Evolutionary conservation across 2,888 invertebrate genomes (phyloP).

Genomic region (Drosophila macrothrix): DNA sequence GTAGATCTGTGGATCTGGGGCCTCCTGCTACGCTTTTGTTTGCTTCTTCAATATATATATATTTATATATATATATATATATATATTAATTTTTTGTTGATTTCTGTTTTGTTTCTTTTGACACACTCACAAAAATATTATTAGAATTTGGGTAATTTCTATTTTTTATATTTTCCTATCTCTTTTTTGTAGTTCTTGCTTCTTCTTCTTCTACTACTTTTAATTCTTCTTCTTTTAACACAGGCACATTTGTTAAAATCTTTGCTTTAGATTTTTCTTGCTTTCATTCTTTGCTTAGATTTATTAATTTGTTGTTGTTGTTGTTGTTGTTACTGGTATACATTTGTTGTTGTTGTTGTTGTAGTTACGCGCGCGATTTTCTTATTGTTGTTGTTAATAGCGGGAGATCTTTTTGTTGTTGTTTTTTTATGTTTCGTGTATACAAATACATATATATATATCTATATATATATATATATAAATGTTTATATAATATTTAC

Average conservation of each 20-base stretch:
- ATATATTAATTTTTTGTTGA: background rate
- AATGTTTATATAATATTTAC: conserved; percentile 78
- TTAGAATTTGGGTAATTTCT: conserved; percentile 53
- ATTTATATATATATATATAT: background rate
- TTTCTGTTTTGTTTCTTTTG: conserved; percentile 29
- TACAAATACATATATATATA: conserved; percentile 35
- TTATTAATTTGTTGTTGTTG: conserved; percentile 59
- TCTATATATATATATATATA: conserved; percentile 48
- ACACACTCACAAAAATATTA: conserved; percentile 66
- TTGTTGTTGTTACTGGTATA: conserved; percentile 69
- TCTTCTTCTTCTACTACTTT: conserved; percentile 23
- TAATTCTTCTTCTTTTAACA: conserved; percentile 59
- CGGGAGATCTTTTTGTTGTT: conserved; percentile 69
- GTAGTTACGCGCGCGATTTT: conserved; percentile 70
- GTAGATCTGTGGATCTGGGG: conserved; percentile 17
- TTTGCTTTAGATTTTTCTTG: conserved; percentile 53
- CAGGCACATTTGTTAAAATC: conserved; percentile 81
- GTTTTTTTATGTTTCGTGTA: conserved; percentile 28
- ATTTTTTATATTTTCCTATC: conserved; percentile 22
- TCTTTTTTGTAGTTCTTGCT: conserved; percentile 23
- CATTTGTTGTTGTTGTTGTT: conserved; percentile 58
- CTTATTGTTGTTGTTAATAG: conserved; percentile 51
- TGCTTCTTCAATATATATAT: conserved; percentile 12
- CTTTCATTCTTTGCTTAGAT: conserved; percentile 50
- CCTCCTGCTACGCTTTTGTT: conserved; percentile 61